Base-by-base conservation (phyloP, 2,113 vertebrate genomes). In the Phaetusa simplex region DNA sequence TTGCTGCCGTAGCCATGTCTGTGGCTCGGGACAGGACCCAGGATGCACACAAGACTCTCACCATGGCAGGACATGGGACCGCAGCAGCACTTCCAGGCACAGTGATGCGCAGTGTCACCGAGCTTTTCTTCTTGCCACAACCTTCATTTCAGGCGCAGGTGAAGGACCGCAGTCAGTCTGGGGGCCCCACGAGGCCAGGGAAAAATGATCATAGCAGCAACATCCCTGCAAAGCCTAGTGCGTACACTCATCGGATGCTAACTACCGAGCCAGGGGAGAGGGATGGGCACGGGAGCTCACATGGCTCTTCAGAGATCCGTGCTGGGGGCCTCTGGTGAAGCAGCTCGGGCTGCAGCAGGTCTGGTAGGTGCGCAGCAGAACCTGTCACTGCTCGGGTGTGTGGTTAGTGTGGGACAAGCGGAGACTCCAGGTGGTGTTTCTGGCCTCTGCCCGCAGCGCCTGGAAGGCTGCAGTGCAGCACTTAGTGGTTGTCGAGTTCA, bases 231-330 rank as follows among this genome's bases (percentile, higher is more conserved):
- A 43, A 88, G 26, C 38, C 27, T 24, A 6, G 10, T 5, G 12
- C 2, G 1, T 12, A 5, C 9, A 2, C 24, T 23, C 19, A 22
- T 3, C 1, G 1, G n/a, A 2, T 53, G 13, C 6, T 30, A 22
- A 43, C 14, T 55, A 14, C 18, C 20, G n/a, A 79, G 59, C 24
- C 18, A 11, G 70, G 40, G 49, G 49, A 80, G 61, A 66, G 36
- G 36, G 66, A 20, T 0, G 0, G 55, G 42, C 49, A 38, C 16
- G 0, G 5, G 40, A 34, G 18, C 22, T 79, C 32, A 6, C 7
- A 1, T 61, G 49, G 16, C 5, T 74, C 29, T 24, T 50, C 50
- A 56, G 82, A 30, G 71, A 9, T 27, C 47, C 36, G 53, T 40
- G 4, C 74, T n/a, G 66, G 32, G 8, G 47, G 36, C 40, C 34